Evolutionary conservation across 2,113 vertebrate species (phyloP).

Genomic region (human (Homo sapiens)): GRCh38 chr18:35037001-35037500

Average conservation of each 20-base stretch:
- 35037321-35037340: neutral
- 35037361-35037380: neutral
- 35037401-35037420: neutral
- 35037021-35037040: neutral
- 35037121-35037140: neutral
- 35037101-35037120: neutral
- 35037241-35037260: neutral
- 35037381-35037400: neutral
- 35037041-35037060: neutral
- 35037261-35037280: conserved; percentile 13
- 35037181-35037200: neutral
- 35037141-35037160: neutral
- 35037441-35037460: neutral
- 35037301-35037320: neutral
- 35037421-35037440: neutral
- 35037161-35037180: neutral
- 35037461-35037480: neutral
- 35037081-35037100: neutral
- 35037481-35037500: neutral
- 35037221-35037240: neutral
- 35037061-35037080: neutral
- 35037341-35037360: neutral
- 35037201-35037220: neutral
- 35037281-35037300: neutral
- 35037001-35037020: neutral